Base-by-base conservation (phyloP, 1,140 invertebrate genomes). In the Drosophila tsacasi region DNA sequence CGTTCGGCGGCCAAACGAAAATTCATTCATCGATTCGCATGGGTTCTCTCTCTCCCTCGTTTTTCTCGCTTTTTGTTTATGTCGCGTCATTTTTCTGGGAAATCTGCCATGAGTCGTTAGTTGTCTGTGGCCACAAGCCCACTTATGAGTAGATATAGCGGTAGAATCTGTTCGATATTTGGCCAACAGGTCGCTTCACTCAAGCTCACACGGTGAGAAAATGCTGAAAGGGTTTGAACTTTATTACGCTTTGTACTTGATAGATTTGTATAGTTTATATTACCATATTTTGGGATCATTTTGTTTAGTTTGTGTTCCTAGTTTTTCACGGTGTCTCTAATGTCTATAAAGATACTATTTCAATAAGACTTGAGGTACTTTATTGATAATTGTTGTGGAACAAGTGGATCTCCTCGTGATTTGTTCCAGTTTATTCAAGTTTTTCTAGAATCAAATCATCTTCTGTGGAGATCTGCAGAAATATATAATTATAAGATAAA, bases 41-140 rank as follows among this genome's bases (percentile, higher is more conserved):
- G 59, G 49, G 21, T 17, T 49, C 57, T 49, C 57, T 76, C 50
- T 40, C 52, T 60, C 57, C 30, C 74, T 67, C 27, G 46, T 42
- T 55, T 62, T 49, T 47, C 58, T 76, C 13, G 17, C 40, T 68
- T 62, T 62, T 67, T 39, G 54, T 39, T 57, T 57, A 8, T 23
- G 73, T 32, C 68, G 39, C 82, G 84, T 86, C 83, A 86, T 87
- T 44, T 61, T 92, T 92, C 91, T 77, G 61, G 71, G 90, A 91
- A 91, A 90, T 77, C 58, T 72, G 32, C 46, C 40, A 92, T 92
- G 90, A 92, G 69, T 90, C 76, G 80, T 64, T 66, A 44, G 63
- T 55, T 69, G 39, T 71, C 64, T 68, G 63, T 44, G 37, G 47
- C 30, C 39, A 17, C 19, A 55, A 44, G 62, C 37, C 62, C 30